phyloP scores from a whole-genome alignment of 2,113 vertebrate species.

The Syrrhaptes paradoxus region DNA sequence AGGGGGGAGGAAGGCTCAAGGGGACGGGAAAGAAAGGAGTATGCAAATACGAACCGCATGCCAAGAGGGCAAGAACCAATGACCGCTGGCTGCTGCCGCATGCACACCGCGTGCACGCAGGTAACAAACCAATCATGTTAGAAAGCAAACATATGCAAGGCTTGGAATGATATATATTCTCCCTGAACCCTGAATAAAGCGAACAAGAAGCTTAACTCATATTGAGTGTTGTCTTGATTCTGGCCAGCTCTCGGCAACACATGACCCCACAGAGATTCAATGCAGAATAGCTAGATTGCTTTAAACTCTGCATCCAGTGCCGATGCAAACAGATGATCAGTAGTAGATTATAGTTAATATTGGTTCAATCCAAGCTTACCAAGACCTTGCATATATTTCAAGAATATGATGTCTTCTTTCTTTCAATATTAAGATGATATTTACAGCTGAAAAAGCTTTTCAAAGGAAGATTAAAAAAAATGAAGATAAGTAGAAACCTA shows the following conservation, averaged over 20 bases:
- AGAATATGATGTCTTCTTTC: background rate
- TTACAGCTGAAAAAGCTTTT: background rate
- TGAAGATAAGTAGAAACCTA: background rate
- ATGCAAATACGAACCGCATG: too few relatives aligned
- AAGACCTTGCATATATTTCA: background rate
- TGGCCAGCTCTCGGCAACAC: background rate
- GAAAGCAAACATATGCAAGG: too few relatives aligned
- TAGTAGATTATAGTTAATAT: background rate
- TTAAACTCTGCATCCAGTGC: background rate
- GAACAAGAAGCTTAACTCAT: too few relatives aligned
- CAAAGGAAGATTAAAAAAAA: background rate
- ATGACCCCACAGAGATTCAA: background rate
- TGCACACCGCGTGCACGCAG: too few relatives aligned
- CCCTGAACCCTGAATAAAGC: too few relatives aligned
- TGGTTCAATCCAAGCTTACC: background rate
- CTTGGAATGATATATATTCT: too few relatives aligned
- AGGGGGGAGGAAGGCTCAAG: too few relatives aligned
- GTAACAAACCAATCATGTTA: too few relatives aligned
- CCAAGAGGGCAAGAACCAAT: too few relatives aligned
- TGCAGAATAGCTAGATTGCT: background rate
- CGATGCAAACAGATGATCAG: background rate
- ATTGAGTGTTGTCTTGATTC: too few relatives aligned
- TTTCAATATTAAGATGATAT: background rate
- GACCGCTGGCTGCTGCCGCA: too few relatives aligned
- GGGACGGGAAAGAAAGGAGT: too few relatives aligned